These are phyloP conservation scores for Scaptomyza pallida DNA, from an alignment of 1,140 invertebrate genomes.

Conservation along the genomic window DNA sequence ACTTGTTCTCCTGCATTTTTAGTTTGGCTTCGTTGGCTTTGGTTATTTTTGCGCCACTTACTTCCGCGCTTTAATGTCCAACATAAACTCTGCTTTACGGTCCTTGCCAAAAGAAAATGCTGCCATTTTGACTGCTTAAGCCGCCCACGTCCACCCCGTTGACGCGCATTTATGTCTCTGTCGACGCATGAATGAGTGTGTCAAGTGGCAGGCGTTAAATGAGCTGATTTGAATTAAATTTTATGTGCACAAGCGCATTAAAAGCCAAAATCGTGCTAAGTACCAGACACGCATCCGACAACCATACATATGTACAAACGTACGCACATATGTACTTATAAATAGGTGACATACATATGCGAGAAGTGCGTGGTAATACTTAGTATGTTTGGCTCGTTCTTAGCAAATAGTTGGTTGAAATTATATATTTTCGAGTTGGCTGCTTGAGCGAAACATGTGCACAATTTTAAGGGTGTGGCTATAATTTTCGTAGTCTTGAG, in stretches of 20 bases:
- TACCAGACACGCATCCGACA: conserved; percentile 1
- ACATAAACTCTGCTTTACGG: conserved; percentile 74
- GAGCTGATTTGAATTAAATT: conserved; percentile 80
- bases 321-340: not conserved
- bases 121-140: conserved; percentile 28
- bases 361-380: not conserved
- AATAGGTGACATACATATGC: conserved; percentile 16
- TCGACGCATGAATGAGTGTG: conserved; percentile 50
- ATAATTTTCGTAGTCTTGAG: too few species aligned
- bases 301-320: not conserved
- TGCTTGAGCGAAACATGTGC: too few species aligned
- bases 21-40: conserved; percentile 38
- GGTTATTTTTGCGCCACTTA: conserved; percentile 69
- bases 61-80: conserved; percentile 76
- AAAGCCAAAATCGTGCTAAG: conserved; percentile 41
- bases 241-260: conserved; percentile 76
- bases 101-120: conserved; percentile 63
- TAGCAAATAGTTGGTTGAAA: too few species aligned
- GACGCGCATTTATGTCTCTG: conserved; percentile 39
- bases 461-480: too few species aligned
- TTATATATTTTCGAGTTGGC: too few species aligned
- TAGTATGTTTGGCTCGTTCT: not conserved
- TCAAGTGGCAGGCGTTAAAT: conserved; percentile 74
- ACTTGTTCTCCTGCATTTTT: conserved; percentile 50
- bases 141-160: not conserved